phyloP scores from a whole-genome alignment of 2,797 vertebrate species.

The Prunella strophiata region DNA sequence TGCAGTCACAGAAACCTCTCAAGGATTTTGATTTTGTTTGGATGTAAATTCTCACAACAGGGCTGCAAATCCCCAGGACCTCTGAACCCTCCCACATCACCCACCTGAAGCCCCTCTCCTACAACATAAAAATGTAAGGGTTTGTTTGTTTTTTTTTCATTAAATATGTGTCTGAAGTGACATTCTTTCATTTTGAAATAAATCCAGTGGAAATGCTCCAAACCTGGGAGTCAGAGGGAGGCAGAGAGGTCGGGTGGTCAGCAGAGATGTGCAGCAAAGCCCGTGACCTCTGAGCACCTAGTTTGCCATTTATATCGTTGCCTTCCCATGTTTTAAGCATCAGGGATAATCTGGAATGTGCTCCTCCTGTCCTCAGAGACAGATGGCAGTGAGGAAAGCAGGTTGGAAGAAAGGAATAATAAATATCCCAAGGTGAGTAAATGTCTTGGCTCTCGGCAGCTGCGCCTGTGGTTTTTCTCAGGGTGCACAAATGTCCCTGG shows the following conservation, averaged over 20 bases:
- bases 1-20: neutral
- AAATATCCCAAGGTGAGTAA: constrained; percentile 61
- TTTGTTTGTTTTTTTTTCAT: neutral
- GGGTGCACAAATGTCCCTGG: constrained; percentile 40
- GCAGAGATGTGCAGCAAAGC: neutral
- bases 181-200: neutral
- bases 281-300: neutral
- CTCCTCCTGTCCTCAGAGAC: neutral
- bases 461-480: constrained; percentile 40
- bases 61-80: neutral
- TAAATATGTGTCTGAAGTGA: neutral
- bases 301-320: neutral
- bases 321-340: neutral
- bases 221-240: neutral
- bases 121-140: rapidly evolving
- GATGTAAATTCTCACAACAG: neutral
- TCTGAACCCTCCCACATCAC: neutral
- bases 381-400: constrained; percentile 25
- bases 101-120: neutral
- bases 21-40: rapidly evolving
- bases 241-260: neutral
- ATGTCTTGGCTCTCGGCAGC: neutral
- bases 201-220: neutral
- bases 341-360: constrained; percentile 21
- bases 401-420: constrained; percentile 52